These are phyloP conservation scores for Tenthredo scrophulariae DNA, from an alignment of 2,888 invertebrate genomes.

Conservation along the genomic window DNA sequence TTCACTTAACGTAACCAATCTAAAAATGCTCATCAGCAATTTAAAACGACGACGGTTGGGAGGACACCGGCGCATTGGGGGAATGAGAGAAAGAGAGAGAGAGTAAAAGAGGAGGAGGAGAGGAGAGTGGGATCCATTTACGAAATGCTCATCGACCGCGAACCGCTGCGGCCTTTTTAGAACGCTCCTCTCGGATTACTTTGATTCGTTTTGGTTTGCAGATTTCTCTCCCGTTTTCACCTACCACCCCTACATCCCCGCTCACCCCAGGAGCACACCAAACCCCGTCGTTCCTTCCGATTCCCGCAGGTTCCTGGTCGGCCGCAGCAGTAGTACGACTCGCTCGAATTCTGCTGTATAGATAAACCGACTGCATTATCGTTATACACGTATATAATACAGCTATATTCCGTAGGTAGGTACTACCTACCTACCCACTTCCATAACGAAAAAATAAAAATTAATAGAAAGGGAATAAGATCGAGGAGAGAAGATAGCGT, in stretches of 20 bases:
- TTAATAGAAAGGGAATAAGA: neutral
- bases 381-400: neutral
- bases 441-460: neutral
- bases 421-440: neutral
- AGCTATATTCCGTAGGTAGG: neutral
- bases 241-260: neutral
- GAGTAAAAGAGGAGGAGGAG: constrained; percentile 41
- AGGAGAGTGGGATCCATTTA: constrained; percentile 72
- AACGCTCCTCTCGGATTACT: constrained; percentile 74
- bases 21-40: constrained; percentile 78
- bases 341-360: neutral
- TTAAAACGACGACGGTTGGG: constrained; percentile 71
- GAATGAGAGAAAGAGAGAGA: constrained; percentile 58
- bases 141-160: constrained; percentile 76
- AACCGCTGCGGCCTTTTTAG: constrained; percentile 68
- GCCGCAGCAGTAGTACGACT: neutral
- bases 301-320: constrained; percentile 14
- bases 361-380: constrained; percentile 4
- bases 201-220: constrained; percentile 77
- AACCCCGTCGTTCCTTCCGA: constrained; percentile 42
- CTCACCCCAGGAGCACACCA: neutral
- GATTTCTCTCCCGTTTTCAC: constrained; percentile 67
- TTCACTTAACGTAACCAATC: constrained; percentile 77
- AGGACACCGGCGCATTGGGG: constrained; percentile 56
- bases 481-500: neutral